phyloP scores from a whole-genome alignment of 2,797 vertebrate species.

The Thripadectes ignobilis region DNA sequence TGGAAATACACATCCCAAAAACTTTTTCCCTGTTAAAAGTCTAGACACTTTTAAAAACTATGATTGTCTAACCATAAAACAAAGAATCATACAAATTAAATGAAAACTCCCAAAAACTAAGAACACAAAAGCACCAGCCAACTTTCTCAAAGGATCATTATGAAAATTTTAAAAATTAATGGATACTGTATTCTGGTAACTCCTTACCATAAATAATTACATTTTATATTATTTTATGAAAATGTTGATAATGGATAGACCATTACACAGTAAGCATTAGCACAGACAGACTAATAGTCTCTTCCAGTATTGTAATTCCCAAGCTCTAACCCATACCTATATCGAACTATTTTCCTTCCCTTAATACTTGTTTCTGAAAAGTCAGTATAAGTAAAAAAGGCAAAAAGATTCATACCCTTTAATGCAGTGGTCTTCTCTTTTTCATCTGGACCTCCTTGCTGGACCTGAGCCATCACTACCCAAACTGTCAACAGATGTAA shows the following conservation, averaged over 20 bases:
- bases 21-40: neutral
- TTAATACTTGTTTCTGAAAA: neutral
- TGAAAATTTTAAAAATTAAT: neutral
- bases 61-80: neutral
- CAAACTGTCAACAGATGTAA: conserved; percentile 78
- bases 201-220: neutral
- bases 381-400: neutral
- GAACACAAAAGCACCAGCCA: neutral
- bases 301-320: neutral
- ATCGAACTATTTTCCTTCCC: neutral
- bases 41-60: neutral
- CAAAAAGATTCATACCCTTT: conserved; percentile 83
- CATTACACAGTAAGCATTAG: neutral
- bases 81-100: neutral
- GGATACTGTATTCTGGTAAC: neutral
- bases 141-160: neutral
- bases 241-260: neutral
- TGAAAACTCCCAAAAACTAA: neutral
- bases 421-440: conserved; percentile 94
- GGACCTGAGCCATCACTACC: conserved; percentile 90
- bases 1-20: neutral
- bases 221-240: neutral
- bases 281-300: neutral
- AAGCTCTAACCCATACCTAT: neutral
- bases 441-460: conserved; percentile 87